Percentiles rank a stretch among this genome's conserved stretches.
Conservation (phyloP, 2,113 vertebrate species). For the Galemys pyrenaicus region DNA sequence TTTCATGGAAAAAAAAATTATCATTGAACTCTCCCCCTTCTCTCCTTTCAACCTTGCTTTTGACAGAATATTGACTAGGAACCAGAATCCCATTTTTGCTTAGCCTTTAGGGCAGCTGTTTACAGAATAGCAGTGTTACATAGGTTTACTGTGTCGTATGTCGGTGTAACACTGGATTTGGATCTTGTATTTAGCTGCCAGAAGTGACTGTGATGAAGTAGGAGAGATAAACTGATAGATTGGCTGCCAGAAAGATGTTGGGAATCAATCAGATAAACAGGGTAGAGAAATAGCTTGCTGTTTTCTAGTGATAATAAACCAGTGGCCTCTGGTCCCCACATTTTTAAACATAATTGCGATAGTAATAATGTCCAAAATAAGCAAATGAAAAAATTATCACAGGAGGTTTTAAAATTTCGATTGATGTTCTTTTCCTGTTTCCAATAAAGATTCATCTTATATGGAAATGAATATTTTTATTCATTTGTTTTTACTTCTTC, state of each 20-base stretch:
- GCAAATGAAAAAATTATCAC: conserved; percentile 68
- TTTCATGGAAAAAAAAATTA: not conserved
- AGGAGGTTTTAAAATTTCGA: conserved; percentile 76
- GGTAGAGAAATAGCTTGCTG: conserved; percentile 86
- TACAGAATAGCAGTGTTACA: conserved; percentile 83
- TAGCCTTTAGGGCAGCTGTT: conserved; percentile 87
- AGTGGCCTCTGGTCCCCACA: conserved; percentile 81
- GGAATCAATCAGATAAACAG: conserved; percentile 91
- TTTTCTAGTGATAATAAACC: conserved; percentile 91
- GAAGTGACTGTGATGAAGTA: conserved; percentile 94
- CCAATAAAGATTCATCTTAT: conserved; percentile 42
- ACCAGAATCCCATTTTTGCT: conserved; percentile 82
- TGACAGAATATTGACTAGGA: conserved; percentile 84
- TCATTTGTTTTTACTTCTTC: conserved; percentile 66
- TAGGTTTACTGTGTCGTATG: conserved; percentile 87
- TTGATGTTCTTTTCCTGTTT: conserved; percentile 63
- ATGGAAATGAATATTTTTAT: conserved; percentile 55
- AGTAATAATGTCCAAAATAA: conserved; percentile 81
- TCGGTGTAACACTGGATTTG: conserved; percentile 90
- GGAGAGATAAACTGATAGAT: conserved; percentile 94
- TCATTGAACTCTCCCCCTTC: conserved; percentile 7
- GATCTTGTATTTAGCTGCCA: conserved; percentile 93
- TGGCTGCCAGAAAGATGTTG: conserved; percentile 91
- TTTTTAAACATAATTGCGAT: conserved; percentile 83
- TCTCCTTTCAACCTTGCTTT: conserved; percentile 73